Base-by-base conservation (phyloP, 2,797 vertebrate genomes). In the Xenopus petersii region DNA sequence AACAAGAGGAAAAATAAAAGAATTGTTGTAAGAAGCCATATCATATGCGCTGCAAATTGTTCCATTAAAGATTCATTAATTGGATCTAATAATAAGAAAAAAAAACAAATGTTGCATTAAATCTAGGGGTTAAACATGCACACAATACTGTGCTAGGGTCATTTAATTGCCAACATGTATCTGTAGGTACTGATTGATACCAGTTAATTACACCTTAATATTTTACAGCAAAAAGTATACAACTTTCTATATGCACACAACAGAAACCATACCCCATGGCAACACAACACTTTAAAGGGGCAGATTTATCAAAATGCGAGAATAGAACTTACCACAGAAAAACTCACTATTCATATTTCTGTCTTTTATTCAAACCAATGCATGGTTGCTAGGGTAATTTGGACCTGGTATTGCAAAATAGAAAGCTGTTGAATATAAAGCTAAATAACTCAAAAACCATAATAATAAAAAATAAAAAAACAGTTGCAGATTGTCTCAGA, bases 21-120 rank as follows among this genome's bases (percentile, higher is more conserved):
- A 51, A 67, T 67, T 79, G 65, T 46, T 69, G 64, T 33, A 82
- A 55, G 81, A 81, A 60, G 83, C 61, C 86, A 51, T 76, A 80
- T 85, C 92, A 94, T 88, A 88, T 90, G 90, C 82, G 77, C 80
- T 90, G 86, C 89, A 92, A 92, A 93, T 92, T 89, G 90, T 83
- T 71, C 71, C 84, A 88, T 86, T 91, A 88, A 91, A 85, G 79
- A 55, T 13, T 91, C 91, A 93, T 93, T 92, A 94, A 92, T 87
- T 86, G 85, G 83, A 79, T 87, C 69, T 89, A 83, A 87, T 88
- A 71, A 86, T 91, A 93, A 90, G 87, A 93, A 94, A 92, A 87
- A 85, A 83, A 79, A 87, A 86, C 87, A 88, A 89, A 88, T 82
- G 80, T 81, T 47, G 56, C 75, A 81, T 71, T 47, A 81, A 75